Conservation (phyloP, 1,140 invertebrate genomes). For the Bacillus rossius region DNA sequence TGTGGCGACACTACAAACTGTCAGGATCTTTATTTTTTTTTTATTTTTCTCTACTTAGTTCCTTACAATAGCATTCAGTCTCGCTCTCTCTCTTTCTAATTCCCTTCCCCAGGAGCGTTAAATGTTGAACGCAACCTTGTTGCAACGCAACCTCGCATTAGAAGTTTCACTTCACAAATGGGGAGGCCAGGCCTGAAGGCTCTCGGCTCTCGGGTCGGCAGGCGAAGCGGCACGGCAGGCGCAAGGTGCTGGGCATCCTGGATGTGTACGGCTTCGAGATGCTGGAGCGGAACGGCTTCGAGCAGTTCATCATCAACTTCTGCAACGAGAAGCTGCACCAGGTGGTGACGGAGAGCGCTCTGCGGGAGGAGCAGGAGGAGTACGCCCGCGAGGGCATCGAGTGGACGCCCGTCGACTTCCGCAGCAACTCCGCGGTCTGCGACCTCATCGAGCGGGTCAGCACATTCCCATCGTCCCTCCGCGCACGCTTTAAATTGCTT, state of each 20-base stretch:
- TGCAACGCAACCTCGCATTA: no score
- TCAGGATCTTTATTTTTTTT: no score
- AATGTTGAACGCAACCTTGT: no score
- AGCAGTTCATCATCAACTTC: constrained; percentile 87
- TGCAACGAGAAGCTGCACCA: constrained; percentile 87
- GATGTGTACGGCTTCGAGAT: constrained; percentile 89
- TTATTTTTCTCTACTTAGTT: no score
- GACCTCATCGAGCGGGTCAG: constrained; percentile 49
- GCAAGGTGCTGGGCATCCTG: constrained; percentile 63
- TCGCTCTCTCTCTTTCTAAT: no score
- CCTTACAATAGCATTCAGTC: no score
- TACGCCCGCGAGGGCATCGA: constrained; percentile 70
- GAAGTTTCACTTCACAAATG: no score
- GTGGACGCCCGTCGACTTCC: constrained; percentile 59
- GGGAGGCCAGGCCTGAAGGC: no score
- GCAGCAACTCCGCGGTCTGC: constrained; percentile 64
- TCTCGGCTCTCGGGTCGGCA: no score
- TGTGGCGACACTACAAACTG: no score
- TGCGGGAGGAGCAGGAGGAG: constrained; percentile 80
- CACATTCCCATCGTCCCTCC: background rate
- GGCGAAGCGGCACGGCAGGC: constrained; percentile 44
- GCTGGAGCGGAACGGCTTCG: constrained; percentile 65
- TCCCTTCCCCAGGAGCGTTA: no score
- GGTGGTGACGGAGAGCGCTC: constrained; percentile 57
- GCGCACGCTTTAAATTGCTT: background rate